Evolutionary conservation across 2,797 vertebrate genomes (phyloP), one percentile per base, ranked within the genome.

Genomic region (Channallabes apus): DNA sequence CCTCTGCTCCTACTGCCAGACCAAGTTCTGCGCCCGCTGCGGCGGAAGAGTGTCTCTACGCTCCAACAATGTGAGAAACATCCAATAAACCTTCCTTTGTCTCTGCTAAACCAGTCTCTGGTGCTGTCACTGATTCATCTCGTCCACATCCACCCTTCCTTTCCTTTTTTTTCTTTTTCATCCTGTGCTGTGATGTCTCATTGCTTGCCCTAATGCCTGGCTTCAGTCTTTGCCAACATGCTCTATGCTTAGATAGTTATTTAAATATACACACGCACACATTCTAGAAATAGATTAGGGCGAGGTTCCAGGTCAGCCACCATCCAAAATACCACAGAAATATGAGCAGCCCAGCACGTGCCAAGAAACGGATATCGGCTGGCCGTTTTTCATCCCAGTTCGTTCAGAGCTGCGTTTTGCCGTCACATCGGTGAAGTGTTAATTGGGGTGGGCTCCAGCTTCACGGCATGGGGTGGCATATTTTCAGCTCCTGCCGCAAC

Each of bases 1-100:
- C 93, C 96, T 97, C 83, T 99, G 98, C 93, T 99, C 97, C 91
- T 99, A 99, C 92, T 99, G 98, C 94, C 98, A 97, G 95, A 99
- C 97, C 92, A 98, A 97, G 92, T 99, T 99, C 92, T 99, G 98
- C 84, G 98, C 98, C 80, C 97, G 98, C 88, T 99, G 98, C 12
- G 98, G 98, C 86, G 98, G 98, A 62, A 96, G 98, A 46, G 98
- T 99, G 91, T 98, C 97, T 84, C 96, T 99, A 87, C 96, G 98
- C 86, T 99, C 98, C 87, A 99, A 98, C 95, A 99, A 98, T 91
- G 98, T 99, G 95, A 99, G 98, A 93, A 89, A 85, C 82, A 27
- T 15, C 61, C 51, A 46, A 51, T 71, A 75, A 11, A 72, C 24
- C 27, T n/a, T 61, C 35, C 58, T 65, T 79, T 54, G 18, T 32